Evolutionary conservation across 1,140 invertebrate species (phyloP), one percentile per base, ranked within the genome.

Genomic region (Hesperophylax magnus): DNA sequence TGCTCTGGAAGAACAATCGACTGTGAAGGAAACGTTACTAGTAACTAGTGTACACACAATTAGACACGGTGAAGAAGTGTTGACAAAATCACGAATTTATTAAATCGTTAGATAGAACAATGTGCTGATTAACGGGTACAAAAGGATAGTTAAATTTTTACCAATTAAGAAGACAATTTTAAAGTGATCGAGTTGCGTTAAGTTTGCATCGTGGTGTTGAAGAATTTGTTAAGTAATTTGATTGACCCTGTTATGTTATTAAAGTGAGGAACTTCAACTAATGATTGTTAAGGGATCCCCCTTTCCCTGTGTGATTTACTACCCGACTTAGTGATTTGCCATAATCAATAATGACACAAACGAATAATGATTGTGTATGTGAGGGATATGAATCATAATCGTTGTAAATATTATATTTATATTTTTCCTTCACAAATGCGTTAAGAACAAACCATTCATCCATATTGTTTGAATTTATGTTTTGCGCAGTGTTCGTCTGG

Each of bases 381-480:
- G 67, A 17, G 27, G 31, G 65, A 52, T 47, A 18, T 3, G 67
- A 78, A 79, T 53, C 77, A 79, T 71, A 78, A 67, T 63, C 81
- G 81, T 72, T 82, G 81, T 82, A 82, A 54, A 82, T 82, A 82
- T 78, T 78, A 79, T 58, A 69, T 58, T 7, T 56, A 60, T 75
- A 58, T 31, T 39, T 75, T 60, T 27, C 53, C 34, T 39, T 71
- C 67, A 71, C 39, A 52, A 52, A 71, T 18, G 3, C 2, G 52
- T 52, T 69, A 24, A 65, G 2, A 18, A 58, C 24, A 61, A 18
- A 47, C 39, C 39, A 14, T 47, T 47, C 39, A 47, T 47, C 11
- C 39, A 14, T 14, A 9, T 11, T 11, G 39, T 47, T 47, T 47
- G 39, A 47, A 47, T 47, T 47, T 47, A 47, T 47, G 39, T 47